Percentiles rank a stretch among this genome's conserved stretches.
phyloP scores from a whole-genome alignment of 2,888 invertebrate species.

The Augiades crinisus region DNA sequence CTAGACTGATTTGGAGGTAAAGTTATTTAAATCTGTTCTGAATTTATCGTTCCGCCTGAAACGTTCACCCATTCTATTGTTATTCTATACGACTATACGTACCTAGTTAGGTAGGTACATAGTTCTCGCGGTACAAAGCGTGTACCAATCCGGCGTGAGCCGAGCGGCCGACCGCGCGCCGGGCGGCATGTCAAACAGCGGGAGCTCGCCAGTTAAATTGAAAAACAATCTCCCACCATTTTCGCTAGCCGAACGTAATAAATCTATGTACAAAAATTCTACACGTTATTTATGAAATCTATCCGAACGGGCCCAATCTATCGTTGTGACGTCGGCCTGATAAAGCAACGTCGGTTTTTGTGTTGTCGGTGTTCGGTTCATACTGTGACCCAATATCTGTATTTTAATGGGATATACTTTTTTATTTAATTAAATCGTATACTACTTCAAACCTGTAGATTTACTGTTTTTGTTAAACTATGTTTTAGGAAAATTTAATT shows the following conservation, averaged over 20 bases:
- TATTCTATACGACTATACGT: too few species aligned
- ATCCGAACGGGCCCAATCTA: constrained; percentile 63
- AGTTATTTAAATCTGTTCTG: background rate
- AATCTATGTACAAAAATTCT: constrained; percentile 82
- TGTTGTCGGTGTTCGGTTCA: background rate
- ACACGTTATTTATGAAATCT: constrained; percentile 80
- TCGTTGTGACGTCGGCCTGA: constrained; percentile 51
- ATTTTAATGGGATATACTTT: background rate
- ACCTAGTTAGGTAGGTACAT: constrained; percentile 1
- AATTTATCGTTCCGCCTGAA: background rate
- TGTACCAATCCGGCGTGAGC: constrained; percentile 44
- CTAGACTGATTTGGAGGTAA: too few species aligned
- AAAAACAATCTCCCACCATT: constrained; percentile 82
- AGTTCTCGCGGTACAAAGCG: constrained; percentile 32
- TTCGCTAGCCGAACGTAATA: constrained; percentile 79
- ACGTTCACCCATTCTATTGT: background rate
- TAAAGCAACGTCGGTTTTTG: constrained; percentile 9
- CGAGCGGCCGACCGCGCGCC: constrained; percentile 50
- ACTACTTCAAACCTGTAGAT: too few species aligned
- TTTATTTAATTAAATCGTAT: background rate
- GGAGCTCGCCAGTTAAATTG: constrained; percentile 77
- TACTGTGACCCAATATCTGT: too few species aligned
- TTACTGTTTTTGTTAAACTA: too few species aligned
- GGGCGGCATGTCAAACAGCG: constrained; percentile 75
- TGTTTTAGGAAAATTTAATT: too few species aligned